phyloP scores from a whole-genome alignment of 2,797 vertebrate species.

The Centroberyx gerrardi region DNA sequence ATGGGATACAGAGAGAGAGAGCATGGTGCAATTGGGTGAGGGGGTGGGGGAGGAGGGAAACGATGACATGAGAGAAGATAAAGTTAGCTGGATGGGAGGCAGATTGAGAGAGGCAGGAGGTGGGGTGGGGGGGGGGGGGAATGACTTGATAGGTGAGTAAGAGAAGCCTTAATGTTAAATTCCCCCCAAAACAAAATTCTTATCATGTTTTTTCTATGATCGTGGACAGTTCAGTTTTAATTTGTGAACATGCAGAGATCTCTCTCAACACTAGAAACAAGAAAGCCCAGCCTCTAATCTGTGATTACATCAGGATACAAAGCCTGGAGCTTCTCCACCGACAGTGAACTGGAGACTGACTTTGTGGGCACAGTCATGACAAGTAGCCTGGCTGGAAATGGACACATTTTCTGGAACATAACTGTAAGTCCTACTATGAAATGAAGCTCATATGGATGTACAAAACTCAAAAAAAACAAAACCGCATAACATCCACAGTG shows the following conservation, averaged over 20 bases:
- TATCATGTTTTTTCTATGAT: conserved; percentile 3
- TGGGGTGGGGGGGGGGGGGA: background rate
- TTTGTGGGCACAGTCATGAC: conserved; percentile 38
- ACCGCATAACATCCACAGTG: too few species aligned
- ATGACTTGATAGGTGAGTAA: conserved; percentile 25
- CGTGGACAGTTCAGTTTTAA: conserved; percentile 30
- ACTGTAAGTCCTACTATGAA: too few species aligned
- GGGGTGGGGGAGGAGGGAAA: conserved; percentile 25
- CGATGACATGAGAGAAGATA: conserved; percentile 49
- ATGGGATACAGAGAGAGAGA: conserved; percentile 47
- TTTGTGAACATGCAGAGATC: conserved; percentile 25
- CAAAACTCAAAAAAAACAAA: too few species aligned
- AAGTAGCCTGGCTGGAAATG: conserved; percentile 46
- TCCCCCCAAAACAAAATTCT: conserved; percentile 44
- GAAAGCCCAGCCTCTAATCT: conserved; percentile 44
- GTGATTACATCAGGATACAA: conserved; percentile 42
- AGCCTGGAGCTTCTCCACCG: conserved; percentile 23
- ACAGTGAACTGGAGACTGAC: conserved; percentile 50
- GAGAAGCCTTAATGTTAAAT: conserved; percentile 9
- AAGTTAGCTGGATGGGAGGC: conserved; percentile 29
- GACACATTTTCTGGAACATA: conserved; percentile 18
- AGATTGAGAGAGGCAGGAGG: conserved; percentile 51
- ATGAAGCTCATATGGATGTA: too few species aligned
- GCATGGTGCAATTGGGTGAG: conserved; percentile 42
- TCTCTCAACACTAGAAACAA: conserved; percentile 8